A percentile compares a stretch with the other conserved stretches of the same genome.
phyloP scores from a whole-genome alignment of 2,113 vertebrate genomes.

The Probosciger aterrimus region DNA sequence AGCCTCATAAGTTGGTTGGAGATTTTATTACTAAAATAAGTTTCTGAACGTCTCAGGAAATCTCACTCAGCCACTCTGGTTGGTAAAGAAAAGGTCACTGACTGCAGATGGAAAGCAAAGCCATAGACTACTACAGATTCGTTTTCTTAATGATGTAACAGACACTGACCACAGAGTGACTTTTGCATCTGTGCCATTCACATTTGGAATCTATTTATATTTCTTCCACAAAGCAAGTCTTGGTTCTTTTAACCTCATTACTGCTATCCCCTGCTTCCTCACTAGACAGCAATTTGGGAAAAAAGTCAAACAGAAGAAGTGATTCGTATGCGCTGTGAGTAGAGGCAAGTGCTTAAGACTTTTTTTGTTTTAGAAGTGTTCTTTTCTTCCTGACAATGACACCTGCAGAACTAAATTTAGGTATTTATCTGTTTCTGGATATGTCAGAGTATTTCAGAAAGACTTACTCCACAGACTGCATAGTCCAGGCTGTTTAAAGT shows the following conservation, averaged over 20 bases:
- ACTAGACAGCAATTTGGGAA: not conserved
- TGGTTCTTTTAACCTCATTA: slow-evolving; percentile 13
- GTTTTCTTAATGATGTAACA: not conserved
- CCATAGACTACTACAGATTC: not conserved
- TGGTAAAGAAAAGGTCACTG: slow-evolving; percentile 1
- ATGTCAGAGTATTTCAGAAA: not conserved
- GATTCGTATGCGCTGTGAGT: not conserved
- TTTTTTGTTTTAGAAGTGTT: not conserved
- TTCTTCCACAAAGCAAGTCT: not conserved
- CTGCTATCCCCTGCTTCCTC: not conserved
- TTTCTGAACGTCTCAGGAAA: not conserved
- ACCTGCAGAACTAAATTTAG: not conserved
- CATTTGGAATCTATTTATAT: not conserved
- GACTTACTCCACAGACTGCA: not conserved
- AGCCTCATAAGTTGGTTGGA: not conserved
- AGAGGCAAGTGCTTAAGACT: not conserved
- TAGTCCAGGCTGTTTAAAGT: not conserved
- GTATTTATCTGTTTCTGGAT: not conserved
- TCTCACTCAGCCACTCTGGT: not conserved
- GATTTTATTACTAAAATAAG: not conserved
- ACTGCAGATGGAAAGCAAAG: not conserved
- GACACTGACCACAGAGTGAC: not conserved
- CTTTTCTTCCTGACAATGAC: not conserved
- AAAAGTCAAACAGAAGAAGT: not conserved
- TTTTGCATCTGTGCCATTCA: not conserved